Evolutionary conservation across 2,113 vertebrate species (phyloP).

Genomic region (Ploceus nigricollis): DNA sequence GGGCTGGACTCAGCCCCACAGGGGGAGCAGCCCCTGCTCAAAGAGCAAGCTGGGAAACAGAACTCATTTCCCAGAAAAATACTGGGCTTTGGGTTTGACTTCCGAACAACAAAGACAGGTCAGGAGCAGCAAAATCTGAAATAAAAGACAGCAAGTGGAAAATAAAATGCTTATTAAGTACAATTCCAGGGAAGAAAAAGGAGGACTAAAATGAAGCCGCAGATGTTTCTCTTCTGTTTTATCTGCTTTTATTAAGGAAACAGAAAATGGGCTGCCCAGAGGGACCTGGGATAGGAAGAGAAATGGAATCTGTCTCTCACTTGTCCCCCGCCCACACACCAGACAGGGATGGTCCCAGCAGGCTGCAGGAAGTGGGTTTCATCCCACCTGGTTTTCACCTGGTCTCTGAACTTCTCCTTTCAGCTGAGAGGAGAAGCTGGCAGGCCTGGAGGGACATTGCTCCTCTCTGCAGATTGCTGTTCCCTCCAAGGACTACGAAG

Average conservation of each 20-base stretch:
- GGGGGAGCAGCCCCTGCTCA: neutral
- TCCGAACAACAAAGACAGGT: neutral
- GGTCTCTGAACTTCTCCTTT: neutral
- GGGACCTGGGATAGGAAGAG: neutral
- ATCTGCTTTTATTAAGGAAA: neutral
- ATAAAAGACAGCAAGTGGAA: neutral
- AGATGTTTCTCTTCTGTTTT: neutral
- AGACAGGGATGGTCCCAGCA: neutral
- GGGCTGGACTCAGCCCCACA: neutral
- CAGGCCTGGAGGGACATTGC: neutral
- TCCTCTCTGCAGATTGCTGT: neutral
- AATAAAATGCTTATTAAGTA: slow-evolving; percentile 23
- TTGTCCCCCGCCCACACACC: neutral
- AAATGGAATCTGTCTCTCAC: neutral
- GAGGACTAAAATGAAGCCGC: neutral
- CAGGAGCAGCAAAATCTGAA: neutral
- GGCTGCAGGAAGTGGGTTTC: neutral
- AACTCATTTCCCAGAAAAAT: neutral
- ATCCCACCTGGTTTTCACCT: neutral
- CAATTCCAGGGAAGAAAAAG: slow-evolving; percentile 5
- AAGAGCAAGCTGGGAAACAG: neutral
- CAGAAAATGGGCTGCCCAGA: neutral
- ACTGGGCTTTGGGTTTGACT: neutral
- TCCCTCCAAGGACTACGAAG: neutral
- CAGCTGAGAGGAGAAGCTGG: neutral